Percentiles rank a stretch among this genome's conserved stretches.
phyloP scores from a whole-genome alignment of 2,113 vertebrate genomes.

The Platycercus adscitus region DNA sequence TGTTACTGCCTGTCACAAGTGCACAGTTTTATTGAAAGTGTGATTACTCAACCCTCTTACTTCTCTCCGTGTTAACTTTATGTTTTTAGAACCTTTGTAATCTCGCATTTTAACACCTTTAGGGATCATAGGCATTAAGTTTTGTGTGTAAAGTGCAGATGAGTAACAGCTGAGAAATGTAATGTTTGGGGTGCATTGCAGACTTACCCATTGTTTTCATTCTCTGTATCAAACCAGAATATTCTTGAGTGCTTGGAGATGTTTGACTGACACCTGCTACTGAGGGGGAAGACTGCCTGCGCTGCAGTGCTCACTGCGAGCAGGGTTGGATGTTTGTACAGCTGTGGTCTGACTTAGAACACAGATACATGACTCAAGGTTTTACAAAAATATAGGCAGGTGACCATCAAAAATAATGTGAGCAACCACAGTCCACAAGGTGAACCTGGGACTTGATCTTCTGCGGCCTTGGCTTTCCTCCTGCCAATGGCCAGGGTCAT shows the following conservation, averaged over 20 bases:
- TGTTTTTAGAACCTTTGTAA: slow-evolving; percentile 6
- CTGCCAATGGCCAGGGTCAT: background rate
- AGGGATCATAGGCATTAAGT: background rate
- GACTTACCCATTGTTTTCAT: background rate
- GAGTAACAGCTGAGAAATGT: background rate
- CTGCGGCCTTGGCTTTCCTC: background rate
- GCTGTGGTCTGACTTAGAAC: background rate
- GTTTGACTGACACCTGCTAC: background rate
- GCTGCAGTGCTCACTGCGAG: background rate
- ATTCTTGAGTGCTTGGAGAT: background rate
- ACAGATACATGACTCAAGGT: background rate
- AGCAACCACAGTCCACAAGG: background rate
- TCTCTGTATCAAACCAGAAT: background rate
- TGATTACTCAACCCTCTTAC: background rate
- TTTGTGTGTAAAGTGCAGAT: background rate
- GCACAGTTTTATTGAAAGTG: background rate
- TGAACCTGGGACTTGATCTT: background rate
- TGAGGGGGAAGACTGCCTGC: background rate
- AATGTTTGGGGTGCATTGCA: background rate
- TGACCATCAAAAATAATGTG: background rate
- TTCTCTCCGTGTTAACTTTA: background rate
- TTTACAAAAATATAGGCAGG: background rate
- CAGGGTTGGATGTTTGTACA: background rate
- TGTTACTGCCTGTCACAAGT: background rate
- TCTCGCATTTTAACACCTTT: background rate